These are phyloP conservation scores for Chromis chromis DNA, from an alignment of 2,797 vertebrate species.

Conservation along the genomic window DNA sequence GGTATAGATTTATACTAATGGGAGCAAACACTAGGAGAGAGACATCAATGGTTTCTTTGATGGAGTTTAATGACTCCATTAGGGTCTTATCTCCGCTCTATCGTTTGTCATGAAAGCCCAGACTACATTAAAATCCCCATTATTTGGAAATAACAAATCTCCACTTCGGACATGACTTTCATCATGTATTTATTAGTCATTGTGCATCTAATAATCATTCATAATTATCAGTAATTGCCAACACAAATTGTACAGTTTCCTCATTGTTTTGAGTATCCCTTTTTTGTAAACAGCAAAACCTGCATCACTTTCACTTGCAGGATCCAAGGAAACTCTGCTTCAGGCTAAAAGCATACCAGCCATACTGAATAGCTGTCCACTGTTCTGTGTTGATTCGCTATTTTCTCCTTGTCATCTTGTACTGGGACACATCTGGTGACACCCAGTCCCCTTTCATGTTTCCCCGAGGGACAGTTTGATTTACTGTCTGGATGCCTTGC, in stretches of 20 bases:
- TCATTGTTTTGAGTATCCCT: background rate
- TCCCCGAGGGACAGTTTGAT: slow-evolving; percentile 78
- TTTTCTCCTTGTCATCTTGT: slow-evolving; percentile 84
- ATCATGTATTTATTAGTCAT: slow-evolving; percentile 32
- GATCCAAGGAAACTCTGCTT: slow-evolving; percentile 35
- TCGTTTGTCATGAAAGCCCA: slow-evolving; percentile 56
- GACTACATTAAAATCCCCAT: slow-evolving; percentile 37
- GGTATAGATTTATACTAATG: slow-evolving; percentile 70
- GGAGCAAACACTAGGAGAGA: slow-evolving; percentile 59
- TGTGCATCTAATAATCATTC: slow-evolving; percentile 30
- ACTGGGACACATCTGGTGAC: slow-evolving; percentile 76
- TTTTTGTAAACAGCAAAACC: slow-evolving; percentile 2
- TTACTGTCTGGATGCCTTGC: slow-evolving; percentile 72
- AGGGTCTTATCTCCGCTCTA: slow-evolving; percentile 56
- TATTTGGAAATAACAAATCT: slow-evolving; percentile 38
- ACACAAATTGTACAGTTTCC: background rate
- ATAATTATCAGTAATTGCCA: slow-evolving; percentile 8
- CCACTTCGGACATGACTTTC: slow-evolving; percentile 28
- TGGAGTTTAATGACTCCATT: slow-evolving; percentile 75
- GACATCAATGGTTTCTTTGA: slow-evolving; percentile 61
- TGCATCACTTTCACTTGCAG: background rate
- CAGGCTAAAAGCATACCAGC: slow-evolving; percentile 46
- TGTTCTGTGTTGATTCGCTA: slow-evolving; percentile 69
- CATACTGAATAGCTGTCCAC: slow-evolving; percentile 54
- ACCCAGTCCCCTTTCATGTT: slow-evolving; percentile 67